Conservation (phyloP, 2,113 vertebrate genomes). For the Grantiella picta region DNA sequence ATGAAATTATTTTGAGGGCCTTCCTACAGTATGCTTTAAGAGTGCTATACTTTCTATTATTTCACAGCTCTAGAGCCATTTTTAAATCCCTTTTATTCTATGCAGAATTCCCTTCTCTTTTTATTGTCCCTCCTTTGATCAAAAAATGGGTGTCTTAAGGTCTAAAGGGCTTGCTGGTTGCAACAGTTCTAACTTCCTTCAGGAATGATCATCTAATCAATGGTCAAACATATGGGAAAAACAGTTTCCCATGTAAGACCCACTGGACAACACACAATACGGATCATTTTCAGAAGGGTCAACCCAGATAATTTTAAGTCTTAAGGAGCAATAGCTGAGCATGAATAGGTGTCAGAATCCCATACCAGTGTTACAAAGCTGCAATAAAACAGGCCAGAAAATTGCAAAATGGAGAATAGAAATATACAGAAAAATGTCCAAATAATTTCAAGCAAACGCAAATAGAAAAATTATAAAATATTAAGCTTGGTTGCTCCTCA, state of each 20-base stretch:
- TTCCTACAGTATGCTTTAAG: background rate
- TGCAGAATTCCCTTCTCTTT: background rate
- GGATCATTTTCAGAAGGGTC: background rate
- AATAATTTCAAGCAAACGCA: background rate
- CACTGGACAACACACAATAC: background rate
- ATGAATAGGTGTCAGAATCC: background rate
- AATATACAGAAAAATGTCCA: background rate
- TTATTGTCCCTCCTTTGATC: background rate
- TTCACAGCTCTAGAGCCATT: background rate
- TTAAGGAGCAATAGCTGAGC: background rate
- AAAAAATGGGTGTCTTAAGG: background rate
- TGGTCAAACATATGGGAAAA: fast-evolving
- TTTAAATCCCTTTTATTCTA: background rate
- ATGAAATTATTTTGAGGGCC: background rate
- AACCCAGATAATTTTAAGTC: background rate
- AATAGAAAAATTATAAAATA: background rate
- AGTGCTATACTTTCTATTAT: background rate
- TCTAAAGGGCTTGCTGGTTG: background rate
- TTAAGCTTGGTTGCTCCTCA: background rate
- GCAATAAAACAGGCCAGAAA: background rate
- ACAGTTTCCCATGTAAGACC: background rate
- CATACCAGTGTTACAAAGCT: background rate
- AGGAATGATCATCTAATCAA: background rate
- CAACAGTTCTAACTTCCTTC: background rate
- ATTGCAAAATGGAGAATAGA: background rate